Conservation (phyloP, 2,797 vertebrate species). For the Remorina albescens region DNA sequence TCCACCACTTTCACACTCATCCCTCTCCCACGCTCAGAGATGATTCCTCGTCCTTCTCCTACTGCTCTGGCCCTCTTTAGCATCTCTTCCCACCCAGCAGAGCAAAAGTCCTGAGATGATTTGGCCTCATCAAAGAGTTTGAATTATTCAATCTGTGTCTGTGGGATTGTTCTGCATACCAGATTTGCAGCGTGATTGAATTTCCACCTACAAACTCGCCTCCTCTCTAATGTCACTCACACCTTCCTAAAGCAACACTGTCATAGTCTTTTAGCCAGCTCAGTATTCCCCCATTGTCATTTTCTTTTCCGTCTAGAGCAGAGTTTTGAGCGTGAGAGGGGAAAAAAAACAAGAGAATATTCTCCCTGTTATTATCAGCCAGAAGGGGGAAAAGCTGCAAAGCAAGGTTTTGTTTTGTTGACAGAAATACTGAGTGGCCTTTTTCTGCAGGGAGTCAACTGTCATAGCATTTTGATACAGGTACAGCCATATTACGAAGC, state of each 20-base stretch:
- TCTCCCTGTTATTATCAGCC: slow-evolving; percentile 61
- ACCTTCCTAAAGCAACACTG: slow-evolving; percentile 59
- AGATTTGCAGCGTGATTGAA: slow-evolving; percentile 60
- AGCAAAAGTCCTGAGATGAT: slow-evolving; percentile 46
- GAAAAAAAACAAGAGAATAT: slow-evolving; percentile 37
- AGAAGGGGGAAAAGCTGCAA: slow-evolving; percentile 56
- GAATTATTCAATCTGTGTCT: slow-evolving; percentile 62
- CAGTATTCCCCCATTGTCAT: slow-evolving; percentile 59
- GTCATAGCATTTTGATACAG: slow-evolving; percentile 53
- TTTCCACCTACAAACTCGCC: slow-evolving; percentile 62
- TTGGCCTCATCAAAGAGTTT: slow-evolving; percentile 48
- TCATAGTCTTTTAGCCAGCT: slow-evolving; percentile 63
- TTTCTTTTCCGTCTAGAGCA: slow-evolving; percentile 56
- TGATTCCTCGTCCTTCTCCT: slow-evolving; percentile 21
- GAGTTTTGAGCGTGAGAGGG: slow-evolving; percentile 14
- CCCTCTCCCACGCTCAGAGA: slow-evolving; percentile 37
- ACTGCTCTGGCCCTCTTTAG: slow-evolving; percentile 25
- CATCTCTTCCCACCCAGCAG: slow-evolving; percentile 22
- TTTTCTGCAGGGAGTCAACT: slow-evolving; percentile 48
- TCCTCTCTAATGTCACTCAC: slow-evolving; percentile 67
- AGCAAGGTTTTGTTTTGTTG: slow-evolving; percentile 62
- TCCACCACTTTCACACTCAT: slow-evolving; percentile 9
- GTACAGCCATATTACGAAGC: slow-evolving; percentile 35
- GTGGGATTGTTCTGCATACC: slow-evolving; percentile 50
- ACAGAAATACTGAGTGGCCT: slow-evolving; percentile 59